Evolutionary conservation across 2,888 invertebrate species (phyloP).

Genomic region (Lasioglossum figueresi): DNA sequence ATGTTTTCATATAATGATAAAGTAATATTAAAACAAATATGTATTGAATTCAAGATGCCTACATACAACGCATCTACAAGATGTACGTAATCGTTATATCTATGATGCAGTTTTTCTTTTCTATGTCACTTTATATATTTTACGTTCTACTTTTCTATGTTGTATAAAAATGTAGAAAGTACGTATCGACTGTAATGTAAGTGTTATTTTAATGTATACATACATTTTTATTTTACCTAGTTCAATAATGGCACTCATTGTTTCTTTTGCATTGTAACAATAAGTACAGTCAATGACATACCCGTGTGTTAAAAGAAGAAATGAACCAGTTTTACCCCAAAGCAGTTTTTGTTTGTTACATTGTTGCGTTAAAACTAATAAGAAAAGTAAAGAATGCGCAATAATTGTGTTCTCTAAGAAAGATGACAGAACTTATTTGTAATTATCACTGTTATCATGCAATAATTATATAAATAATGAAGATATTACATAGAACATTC

Average conservation of each 20-base stretch:
- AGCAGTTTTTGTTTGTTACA: slow-evolving; percentile 45
- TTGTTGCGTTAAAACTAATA: slow-evolving; percentile 33
- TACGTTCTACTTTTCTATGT: slow-evolving; percentile 27
- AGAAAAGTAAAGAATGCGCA: slow-evolving; percentile 31
- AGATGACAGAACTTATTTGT: slow-evolving; percentile 38
- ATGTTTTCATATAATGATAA: slow-evolving; percentile 21
- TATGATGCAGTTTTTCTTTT: slow-evolving; percentile 20
- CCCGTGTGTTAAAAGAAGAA: slow-evolving; percentile 49
- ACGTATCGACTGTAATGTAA: slow-evolving; percentile 30
- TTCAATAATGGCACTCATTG: slow-evolving; percentile 35
- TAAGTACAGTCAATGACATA: slow-evolving; percentile 39
- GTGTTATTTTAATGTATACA: slow-evolving; percentile 42
- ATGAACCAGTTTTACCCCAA: slow-evolving; percentile 53
- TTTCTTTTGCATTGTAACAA: slow-evolving; percentile 11
- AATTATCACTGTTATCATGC: slow-evolving; percentile 52
- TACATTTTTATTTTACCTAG: slow-evolving; percentile 25
- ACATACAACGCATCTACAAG: slow-evolving; percentile 40
- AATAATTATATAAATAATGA: slow-evolving; percentile 48
- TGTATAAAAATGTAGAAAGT: slow-evolving; percentile 47
- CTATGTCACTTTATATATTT: slow-evolving; percentile 27
- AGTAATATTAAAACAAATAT: slow-evolving; percentile 24
- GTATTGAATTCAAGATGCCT: slow-evolving; percentile 8
- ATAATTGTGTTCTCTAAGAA: slow-evolving; percentile 41
- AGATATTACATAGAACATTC: slow-evolving; percentile 38
- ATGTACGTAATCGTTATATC: slow-evolving; percentile 33